Evolutionary conservation across 1,140 invertebrate genomes (phyloP), one percentile per base, ranked within the genome.

Genomic region (Atta texana): DNA sequence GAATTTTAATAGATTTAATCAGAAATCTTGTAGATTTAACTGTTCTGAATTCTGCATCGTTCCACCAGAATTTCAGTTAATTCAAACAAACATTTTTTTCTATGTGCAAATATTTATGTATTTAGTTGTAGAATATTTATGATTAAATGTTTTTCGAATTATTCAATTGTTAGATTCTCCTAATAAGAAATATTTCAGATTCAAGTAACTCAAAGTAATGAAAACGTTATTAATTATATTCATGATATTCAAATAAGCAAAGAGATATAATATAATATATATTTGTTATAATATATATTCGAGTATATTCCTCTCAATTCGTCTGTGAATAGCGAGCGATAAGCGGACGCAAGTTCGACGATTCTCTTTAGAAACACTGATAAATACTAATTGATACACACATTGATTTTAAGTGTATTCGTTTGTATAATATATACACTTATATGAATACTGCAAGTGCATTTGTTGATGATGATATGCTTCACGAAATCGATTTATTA

Each of bases 181-280:
- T 76, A 18, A 24, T n/a, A 24, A 76, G 74, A 66, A 78, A 66
- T 8, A 10, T 63, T 74, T 75, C 51, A n/a, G 53, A 34, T 57
- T 55, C 51, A 39, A 59, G 24, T 78, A 21, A 64, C 44, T 63
- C 16, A 31, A 24, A 24, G 24, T 24, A 24, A 24, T 8, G 44
- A 2, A 10, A 44, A 16, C 10, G 24, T 18, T 49, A 49, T 66
- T 18, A 66, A 53, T n/a, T 2, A 28, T 21, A 64, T 31, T 44
- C 34, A 28, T 28, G 14, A 53, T 49, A 31, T 49, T 64, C 24
- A 64, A 66, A 78, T 51, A 57, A 28, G 6, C 59, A 21, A 78
- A 10, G 24, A 31, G 39, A 63, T 34, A 24, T 1, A 8, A 16
- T 49, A 31, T 28, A 64, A 63, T 44, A 24, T 31, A 63, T 39